Evolutionary conservation across 2,888 invertebrate genomes (phyloP).

Genomic region (Agrotis segetum): DNA sequence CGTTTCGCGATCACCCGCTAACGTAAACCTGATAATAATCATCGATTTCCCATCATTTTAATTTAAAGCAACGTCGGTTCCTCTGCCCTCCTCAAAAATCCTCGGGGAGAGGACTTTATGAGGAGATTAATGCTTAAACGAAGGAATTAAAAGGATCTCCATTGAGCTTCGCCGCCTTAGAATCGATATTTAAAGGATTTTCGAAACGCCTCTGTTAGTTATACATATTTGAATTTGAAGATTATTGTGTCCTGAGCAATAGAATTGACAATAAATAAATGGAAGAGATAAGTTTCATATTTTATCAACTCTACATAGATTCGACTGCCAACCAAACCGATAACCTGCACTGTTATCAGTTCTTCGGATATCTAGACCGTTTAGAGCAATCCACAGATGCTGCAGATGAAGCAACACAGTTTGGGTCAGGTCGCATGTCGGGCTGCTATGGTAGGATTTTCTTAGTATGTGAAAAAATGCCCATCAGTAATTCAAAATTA

Average conservation of each 20-base stretch:
- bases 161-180: constrained; percentile 54
- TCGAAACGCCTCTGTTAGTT: constrained; percentile 47
- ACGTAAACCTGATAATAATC: constrained; percentile 72
- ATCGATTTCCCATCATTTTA: constrained; percentile 78
- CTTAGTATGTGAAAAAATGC: too few relatives aligned
- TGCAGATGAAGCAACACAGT: too few relatives aligned
- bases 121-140: constrained; percentile 78
- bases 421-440: too few relatives aligned
- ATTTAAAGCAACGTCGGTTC: constrained; percentile 67
- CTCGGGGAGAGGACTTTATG: constrained; percentile 70
- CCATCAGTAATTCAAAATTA: background rate
- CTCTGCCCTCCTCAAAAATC: constrained; percentile 70
- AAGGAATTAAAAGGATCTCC: constrained; percentile 76
- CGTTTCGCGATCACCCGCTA: constrained; percentile 61
- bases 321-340: too few relatives aligned
- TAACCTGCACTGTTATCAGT: too few relatives aligned
- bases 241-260: constrained; percentile 35
- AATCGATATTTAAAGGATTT: constrained; percentile 64
- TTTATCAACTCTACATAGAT: background rate
- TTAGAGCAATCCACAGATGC: too few relatives aligned
- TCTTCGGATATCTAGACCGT: too few relatives aligned
- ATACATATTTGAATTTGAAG: constrained; percentile 48
- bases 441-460: too few relatives aligned
- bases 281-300: background rate
- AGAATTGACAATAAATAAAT: constrained; percentile 15